Base-by-base conservation (phyloP, 2,797 vertebrate genomes). In the Karalla daura region DNA sequence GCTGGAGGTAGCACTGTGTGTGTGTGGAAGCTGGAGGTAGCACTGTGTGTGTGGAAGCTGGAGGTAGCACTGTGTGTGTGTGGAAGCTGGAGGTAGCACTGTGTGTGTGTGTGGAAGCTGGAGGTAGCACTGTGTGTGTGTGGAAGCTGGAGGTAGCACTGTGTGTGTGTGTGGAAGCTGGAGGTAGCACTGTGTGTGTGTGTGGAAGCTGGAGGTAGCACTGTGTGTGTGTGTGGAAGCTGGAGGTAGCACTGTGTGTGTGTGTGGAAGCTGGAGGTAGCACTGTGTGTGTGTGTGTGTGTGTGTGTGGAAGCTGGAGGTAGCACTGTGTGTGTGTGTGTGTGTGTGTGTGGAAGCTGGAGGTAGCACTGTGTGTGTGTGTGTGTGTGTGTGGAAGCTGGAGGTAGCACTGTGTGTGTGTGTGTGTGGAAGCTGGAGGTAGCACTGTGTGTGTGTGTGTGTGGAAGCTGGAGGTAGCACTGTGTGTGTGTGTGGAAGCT, bases 301-400 rank as follows among this genome's bases (percentile, higher is more conserved):
- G 98, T 99, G 59, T 99, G 98, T 88, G 94, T 98, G 89, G 96
- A 97, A 0, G 95, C 98, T 0, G 97, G 99, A 83, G 97, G 98
- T 28, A 5, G 14, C 40, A 18, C 9, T 35, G 47, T 1, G 25
- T 27, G 3, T 32, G 35, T 7, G 13, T 2, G n/a, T 63, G 5
- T 90, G 99, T 97, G 98, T 99, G 59, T 99, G 98, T 88, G 94
- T 98, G 89, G 96, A 97, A 0, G 95, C 98, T 0, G 97, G 99
- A 83, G 97, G 98, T n/a, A n/a, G n/a, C n/a, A n/a, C n/a, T n/a
- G n/a, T n/a, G n/a, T n/a, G n/a, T n/a, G n/a, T n/a, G n/a, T n/a
- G n/a, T n/a, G n/a, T n/a, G n/a, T n/a, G n/a, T n/a, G n/a, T n/a
- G n/a, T n/a, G n/a, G n/a, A n/a, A 12, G 36, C 1, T 39, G 23